phyloP scores from a whole-genome alignment of 1,140 invertebrate species.

The Triops longicaudatus region DNA sequence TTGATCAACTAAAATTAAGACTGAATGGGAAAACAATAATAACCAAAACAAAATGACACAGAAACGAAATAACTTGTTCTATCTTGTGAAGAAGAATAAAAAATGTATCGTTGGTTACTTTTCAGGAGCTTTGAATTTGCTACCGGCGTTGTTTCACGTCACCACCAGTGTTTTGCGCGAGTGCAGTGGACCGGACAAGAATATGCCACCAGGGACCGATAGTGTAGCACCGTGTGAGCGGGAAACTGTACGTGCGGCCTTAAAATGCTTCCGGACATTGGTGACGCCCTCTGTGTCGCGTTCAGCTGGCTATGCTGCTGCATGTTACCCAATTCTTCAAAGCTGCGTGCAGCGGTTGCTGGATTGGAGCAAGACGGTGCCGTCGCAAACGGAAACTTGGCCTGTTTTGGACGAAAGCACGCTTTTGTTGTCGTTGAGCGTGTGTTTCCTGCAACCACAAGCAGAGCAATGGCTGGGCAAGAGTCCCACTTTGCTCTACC shows the following conservation, averaged over 20 bases:
- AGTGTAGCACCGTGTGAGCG: slow-evolving; percentile 45
- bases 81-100: too few relatives aligned
- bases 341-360: slow-evolving; percentile 79
- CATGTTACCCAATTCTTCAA: slow-evolving; percentile 72
- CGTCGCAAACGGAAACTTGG: slow-evolving; percentile 19
- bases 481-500: slow-evolving; percentile 74
- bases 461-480: slow-evolving; percentile 64
- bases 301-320: slow-evolving; percentile 49
- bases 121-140: slow-evolving; percentile 69
- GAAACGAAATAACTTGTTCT: too few relatives aligned
- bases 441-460: slow-evolving; percentile 63
- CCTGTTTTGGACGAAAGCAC: slow-evolving; percentile 64
- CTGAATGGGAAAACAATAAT: too few relatives aligned
- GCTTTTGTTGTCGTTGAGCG: slow-evolving; percentile 61
- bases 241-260: slow-evolving; percentile 52
- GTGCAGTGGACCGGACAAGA: slow-evolving; percentile 38
- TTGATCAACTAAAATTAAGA: too few relatives aligned
- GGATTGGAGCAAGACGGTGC: slow-evolving; percentile 70
- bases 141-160: slow-evolving; percentile 87
- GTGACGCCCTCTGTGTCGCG: slow-evolving; percentile 55
- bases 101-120: too few relatives aligned
- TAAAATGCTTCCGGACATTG: slow-evolving; percentile 60
- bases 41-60: too few relatives aligned
- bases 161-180: slow-evolving; percentile 81
- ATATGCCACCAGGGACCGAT: slow-evolving; percentile 45